These are phyloP conservation scores for Hymenopus coronatus DNA, from an alignment of 2,888 invertebrate species.

Conservation along the genomic window DNA sequence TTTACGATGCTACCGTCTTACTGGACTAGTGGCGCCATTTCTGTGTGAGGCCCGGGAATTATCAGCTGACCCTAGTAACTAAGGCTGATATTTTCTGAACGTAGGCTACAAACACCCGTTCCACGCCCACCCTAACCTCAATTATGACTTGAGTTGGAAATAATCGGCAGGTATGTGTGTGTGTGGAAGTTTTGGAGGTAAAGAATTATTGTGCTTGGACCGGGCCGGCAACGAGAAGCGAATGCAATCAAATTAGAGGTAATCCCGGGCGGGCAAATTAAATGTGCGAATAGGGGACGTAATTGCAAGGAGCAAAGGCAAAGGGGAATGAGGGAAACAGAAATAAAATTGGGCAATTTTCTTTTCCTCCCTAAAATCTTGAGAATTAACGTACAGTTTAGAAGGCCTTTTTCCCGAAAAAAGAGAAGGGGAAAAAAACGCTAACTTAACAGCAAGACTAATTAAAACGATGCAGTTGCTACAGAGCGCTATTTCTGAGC, in stretches of 20 bases:
- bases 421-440: neutral
- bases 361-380: neutral
- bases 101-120: neutral
- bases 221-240: neutral
- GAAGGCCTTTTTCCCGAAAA: neutral
- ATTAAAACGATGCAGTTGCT: neutral
- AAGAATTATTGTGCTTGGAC: neutral
- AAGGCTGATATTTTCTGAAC: neutral
- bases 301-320: neutral
- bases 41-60: too few relatives aligned
- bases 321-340: neutral
- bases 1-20: too few relatives aligned
- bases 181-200: neutral
- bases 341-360: slow-evolving; percentile 6
- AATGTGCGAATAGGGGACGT: slow-evolving; percentile 9
- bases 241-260: slow-evolving; percentile 7
- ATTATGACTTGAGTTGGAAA: neutral
- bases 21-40: too few relatives aligned
- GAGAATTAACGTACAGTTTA: slow-evolving; percentile 7
- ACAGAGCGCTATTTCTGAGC: neutral
- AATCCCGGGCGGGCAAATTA: slow-evolving; percentile 2
- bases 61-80: too few relatives aligned
- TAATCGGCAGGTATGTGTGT: neutral
- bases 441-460: neutral
- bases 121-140: slow-evolving; percentile 7